These are phyloP conservation scores for Dendroctonus valens DNA, from an alignment of 1,140 invertebrate genomes.

Conservation along the genomic window DNA sequence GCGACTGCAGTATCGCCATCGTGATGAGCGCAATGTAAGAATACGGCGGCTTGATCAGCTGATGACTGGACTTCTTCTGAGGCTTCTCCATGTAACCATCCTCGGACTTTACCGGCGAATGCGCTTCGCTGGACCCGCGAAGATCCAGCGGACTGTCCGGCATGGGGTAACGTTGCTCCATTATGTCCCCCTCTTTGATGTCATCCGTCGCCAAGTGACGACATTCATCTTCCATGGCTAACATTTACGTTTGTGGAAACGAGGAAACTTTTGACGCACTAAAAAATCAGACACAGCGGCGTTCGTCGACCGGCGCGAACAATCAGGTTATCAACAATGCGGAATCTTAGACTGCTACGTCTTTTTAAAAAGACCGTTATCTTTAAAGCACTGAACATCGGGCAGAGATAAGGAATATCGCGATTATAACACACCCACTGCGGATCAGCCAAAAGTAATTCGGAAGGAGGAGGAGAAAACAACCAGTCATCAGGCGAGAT, in stretches of 20 bases:
- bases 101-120: slow-evolving; percentile 38
- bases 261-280: not conserved
- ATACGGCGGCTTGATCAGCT: slow-evolving; percentile 89
- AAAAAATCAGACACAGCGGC: not conserved
- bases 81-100: slow-evolving; percentile 34
- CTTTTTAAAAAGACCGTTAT: slow-evolving; percentile 32
- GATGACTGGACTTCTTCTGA: slow-evolving; percentile 42
- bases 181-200: slow-evolving; percentile 35
- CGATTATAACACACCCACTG: slow-evolving; percentile 24
- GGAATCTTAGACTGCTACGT: slow-evolving; percentile 10
- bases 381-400: slow-evolving; percentile 32
- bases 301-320: slow-evolving; percentile 4
- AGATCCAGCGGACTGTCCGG: slow-evolving; percentile 48
- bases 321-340: slow-evolving; percentile 18
- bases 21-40: slow-evolving; percentile 98
- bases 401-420: slow-evolving; percentile 25
- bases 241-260: slow-evolving; percentile 30
- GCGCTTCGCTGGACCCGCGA: slow-evolving; percentile 37
- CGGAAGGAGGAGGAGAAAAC: slow-evolving; percentile 9
- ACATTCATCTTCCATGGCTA: slow-evolving; percentile 46
- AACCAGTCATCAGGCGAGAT: slow-evolving; percentile 31
- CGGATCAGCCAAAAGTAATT: slow-evolving; percentile 1
- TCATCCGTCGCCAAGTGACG: slow-evolving; percentile 39
- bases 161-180: slow-evolving; percentile 39
- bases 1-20: slow-evolving; percentile 97